Evolutionary conservation across 2,888 invertebrate genomes (phyloP), one percentile per base, ranked within the genome.

Genomic region (Sminthurinus aureus): DNA sequence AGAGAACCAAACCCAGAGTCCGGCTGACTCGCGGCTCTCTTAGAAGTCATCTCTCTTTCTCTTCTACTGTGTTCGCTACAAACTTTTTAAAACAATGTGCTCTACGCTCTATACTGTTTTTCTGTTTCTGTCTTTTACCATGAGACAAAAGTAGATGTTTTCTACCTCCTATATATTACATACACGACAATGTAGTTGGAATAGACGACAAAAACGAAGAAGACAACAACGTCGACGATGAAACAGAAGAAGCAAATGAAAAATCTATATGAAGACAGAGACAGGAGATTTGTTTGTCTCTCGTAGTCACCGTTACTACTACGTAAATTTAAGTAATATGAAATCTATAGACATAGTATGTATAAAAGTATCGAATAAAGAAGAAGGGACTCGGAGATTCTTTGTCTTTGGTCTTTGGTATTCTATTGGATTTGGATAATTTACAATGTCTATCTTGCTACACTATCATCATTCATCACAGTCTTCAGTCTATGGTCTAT

Each of bases 391-490:
- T 38, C 38, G 38, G 38, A 38, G 38, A 38, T 38, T 38, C 38
- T 38, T 38, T 38, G 38, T 38, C 38, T 38, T 38, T 38, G 6
- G 38, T 38, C 38, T 38, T 38, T 38, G 6, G 38, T 6, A 38
- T 38, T 38, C 38, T 38, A 38, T 38, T 38, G 38, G 38, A 38
- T 38, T 38, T 38, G 38, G 38, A 38, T 38, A 38, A 38, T 79
- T 79, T 80, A 71, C 71, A 69, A 50, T 80, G 79, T 80, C 71
- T 80, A 71, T 80, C 71, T 80, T 38, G 38, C 3, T 6, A 71
- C 76, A 76, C 82, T 64, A 76, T 82, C 82, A 82, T 82, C 82
- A 82, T 77, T 76, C 76, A 75, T 66, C 81, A 81, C 74, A 74
- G 18, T 74, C 38, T 75, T n/a, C 73, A 71, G 71, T 74, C 38